Evolutionary conservation across 1,140 invertebrate genomes (phyloP).

Genomic region (Paraescarpia echinospica): DNA sequence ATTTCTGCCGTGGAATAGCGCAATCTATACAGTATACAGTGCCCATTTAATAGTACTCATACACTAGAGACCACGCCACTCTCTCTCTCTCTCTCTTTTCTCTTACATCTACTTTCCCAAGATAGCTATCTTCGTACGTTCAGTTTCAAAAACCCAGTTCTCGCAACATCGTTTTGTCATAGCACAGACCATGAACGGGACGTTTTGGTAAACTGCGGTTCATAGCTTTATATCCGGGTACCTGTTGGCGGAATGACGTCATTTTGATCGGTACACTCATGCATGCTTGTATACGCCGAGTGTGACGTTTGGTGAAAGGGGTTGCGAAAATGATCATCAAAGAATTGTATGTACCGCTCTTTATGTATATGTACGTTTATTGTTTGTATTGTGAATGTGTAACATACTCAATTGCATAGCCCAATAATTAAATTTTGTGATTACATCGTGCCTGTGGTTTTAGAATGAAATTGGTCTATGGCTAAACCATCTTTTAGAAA

Average conservation of each 20-base stretch:
- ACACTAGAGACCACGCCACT: too few species aligned
- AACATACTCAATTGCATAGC: too few species aligned
- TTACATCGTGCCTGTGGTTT: background rate
- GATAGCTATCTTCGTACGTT: too few species aligned
- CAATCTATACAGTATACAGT: too few species aligned
- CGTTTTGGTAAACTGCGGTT: background rate
- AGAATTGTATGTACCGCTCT: conserved; percentile 57
- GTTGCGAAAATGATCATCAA: conserved; percentile 59
- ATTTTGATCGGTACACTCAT: background rate
- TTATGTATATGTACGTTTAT: background rate
- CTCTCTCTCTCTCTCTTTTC: too few species aligned
- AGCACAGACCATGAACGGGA: background rate
- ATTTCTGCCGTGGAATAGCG: too few species aligned
- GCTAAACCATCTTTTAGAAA: conserved; percentile 17
- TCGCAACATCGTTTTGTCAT: too few species aligned
- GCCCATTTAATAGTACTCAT: too few species aligned
- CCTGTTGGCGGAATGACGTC: background rate
- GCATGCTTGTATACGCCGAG: background rate
- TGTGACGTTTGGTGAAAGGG: background rate
- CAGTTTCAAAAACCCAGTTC: too few species aligned
- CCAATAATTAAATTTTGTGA: background rate
- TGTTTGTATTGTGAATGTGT: conserved; percentile 4
- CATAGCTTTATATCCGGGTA: background rate
- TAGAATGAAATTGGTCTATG: conserved; percentile 14
- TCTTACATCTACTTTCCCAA: too few species aligned